Evolutionary conservation across 2,797 vertebrate genomes (phyloP), one percentile per base, ranked within the genome.

Genomic region (Falco peregrinus): DNA sequence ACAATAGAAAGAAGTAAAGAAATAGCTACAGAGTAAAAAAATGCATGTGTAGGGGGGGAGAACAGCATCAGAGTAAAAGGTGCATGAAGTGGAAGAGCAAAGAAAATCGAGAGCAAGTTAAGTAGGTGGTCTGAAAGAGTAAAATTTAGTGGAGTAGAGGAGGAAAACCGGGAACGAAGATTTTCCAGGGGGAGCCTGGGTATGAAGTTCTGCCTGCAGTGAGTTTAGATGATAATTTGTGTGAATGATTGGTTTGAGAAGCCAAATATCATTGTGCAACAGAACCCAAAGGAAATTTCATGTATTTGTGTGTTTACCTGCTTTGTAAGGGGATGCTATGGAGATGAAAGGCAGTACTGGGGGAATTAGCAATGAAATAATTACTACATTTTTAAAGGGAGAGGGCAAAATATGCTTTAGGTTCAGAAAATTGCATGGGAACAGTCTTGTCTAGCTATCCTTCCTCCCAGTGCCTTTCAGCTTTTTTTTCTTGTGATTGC

Each of bases 1-100:
- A 41, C 56, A 47, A 48, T 15, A 65, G 11, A 71, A 59, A 86
- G 16, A 70, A 81, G 16, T 37, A 17, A 54, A 54, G 17, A 61
- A 73, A 53, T 20, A 71, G 33, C 10, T 41, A 59, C 10, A 61
- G n/a, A 48, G 15, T 35, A 70, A 51, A 19, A 87, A 87, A 79
- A 69, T 4, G 2, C 5, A 19, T 3, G 0, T 28, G 7, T 17
- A 33, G 19, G 35, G 21, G 79, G 28, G 6, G 31, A 68, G 35
- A 60, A 20, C 19, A 71, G 41, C 10, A 12, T 61, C 33, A 24
- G 9, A 74, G 35, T 43, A 31, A 84, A 87, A 76, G 24, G 43
- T 17, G 25, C 0, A 51, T 35, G 6, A 81, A 87, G 20, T 16
- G 14, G 16, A 87, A 37, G 20, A 87, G 20, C 12, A 79, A 53